Base-by-base conservation (phyloP, 2,797 vertebrate genomes). In the Gymnopithys bicolor region DNA sequence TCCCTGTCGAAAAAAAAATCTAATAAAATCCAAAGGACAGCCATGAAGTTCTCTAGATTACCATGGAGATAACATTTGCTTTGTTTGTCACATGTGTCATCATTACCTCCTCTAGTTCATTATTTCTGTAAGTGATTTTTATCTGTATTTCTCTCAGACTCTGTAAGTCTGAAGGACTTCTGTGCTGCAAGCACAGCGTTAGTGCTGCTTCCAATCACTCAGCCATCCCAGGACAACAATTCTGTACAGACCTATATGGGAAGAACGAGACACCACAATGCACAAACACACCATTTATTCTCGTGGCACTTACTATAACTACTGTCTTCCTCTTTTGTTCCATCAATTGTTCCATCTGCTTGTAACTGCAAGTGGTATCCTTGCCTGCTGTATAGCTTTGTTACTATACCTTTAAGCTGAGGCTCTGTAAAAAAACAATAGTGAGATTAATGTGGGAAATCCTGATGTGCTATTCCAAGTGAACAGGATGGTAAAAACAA, bases 381-480 rank as follows among this genome's bases (percentile, higher is more conserved):
- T 98, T 99, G 99, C 95, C 99, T 99, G 98, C 99, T 99, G 98
- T 99, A 99, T 41, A 99, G 98, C 98, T 99, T 99, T 73, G 99
- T 99, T 97, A 99, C 98, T 91, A 99, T 99, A 98, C 99, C 99
- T 98, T 99, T 99, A 97, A 99, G 99, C 98, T 99, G 99, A 98
- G 99, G 99, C 98, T 99, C 99, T 99, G 98, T 49, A 98, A 97
- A 88, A 86, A 86, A 98, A 97, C 70, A 95, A 97, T 3, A 83
- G 59, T 71, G 93, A 95, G 84, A 85, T 98, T 97, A 97, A 94
- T 83, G 62, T 70, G 84, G 90, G 90, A 82, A 78, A 81, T 95
- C 75, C 64, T 92, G 82, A 84, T 10, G 68, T 19, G 19, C 39
- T 0, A 1, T 45, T 68, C 79, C 90, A 66, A 89, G 85, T 0